phyloP scores from a whole-genome alignment of 2,888 invertebrate genomes.

The Ophion ventricosus region DNA sequence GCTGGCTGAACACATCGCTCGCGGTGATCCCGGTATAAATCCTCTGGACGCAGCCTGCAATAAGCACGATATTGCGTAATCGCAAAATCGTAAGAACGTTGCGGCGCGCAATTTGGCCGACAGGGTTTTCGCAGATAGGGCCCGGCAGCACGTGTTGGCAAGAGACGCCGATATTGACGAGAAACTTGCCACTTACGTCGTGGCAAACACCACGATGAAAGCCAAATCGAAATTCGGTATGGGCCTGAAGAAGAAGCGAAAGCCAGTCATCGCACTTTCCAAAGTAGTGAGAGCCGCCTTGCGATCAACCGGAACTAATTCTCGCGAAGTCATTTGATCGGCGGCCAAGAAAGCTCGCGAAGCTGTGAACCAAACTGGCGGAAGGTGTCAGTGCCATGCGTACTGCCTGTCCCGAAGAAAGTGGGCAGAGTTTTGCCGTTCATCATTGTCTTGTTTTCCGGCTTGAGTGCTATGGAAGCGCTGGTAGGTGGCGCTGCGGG shows the following conservation, averaged over 20 bases:
- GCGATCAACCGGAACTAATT: conserved; percentile 9
- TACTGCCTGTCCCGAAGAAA: too few relatives aligned
- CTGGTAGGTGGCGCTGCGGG: too few relatives aligned
- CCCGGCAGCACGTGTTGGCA: conserved; percentile 59
- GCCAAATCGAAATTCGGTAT: conserved; percentile 67
- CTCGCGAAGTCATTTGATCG: too few relatives aligned
- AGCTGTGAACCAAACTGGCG: too few relatives aligned
- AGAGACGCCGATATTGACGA: conserved; percentile 69
- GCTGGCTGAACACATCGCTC: conserved; percentile 66
- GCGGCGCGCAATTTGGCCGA: conserved; percentile 56
- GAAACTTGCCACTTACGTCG: conserved; percentile 72
- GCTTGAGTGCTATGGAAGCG: too few relatives aligned
- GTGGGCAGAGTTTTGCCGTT: too few relatives aligned
- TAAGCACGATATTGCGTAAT: conserved; percentile 77
- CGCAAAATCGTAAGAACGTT: conserved; percentile 59
- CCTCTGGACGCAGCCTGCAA: conserved; percentile 76
- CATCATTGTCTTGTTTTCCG: too few relatives aligned
- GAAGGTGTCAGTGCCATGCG: too few relatives aligned
- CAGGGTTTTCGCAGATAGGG: conserved; percentile 58
- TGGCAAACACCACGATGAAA: conserved; percentile 78
- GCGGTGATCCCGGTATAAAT: conserved; percentile 59
- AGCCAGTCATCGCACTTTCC: conserved; percentile 5
- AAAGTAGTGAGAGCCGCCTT: conserved; percentile 41
- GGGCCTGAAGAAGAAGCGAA: conserved; percentile 31
- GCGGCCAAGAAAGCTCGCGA: too few relatives aligned